Evolutionary conservation across 2,888 invertebrate genomes (phyloP), one percentile per base, ranked within the genome.

Genomic region (Chrysotoxum bicinctum): DNA sequence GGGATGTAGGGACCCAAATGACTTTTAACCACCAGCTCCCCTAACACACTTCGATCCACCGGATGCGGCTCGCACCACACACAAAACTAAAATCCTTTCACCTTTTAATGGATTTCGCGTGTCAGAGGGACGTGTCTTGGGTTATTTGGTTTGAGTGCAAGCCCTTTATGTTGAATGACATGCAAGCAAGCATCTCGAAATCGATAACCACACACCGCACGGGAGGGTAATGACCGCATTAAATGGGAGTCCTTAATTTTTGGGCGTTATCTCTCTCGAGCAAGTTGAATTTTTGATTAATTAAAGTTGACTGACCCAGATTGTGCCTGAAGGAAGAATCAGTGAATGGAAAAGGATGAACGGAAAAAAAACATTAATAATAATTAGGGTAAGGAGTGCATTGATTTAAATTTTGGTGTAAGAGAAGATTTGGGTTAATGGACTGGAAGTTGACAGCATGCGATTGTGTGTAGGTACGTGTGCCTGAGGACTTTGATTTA

Each of bases 101-200:
- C 84, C 70, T 80, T 81, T 84, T 80, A 84, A 80, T 84, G 80
- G 80, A 79, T 58, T 84, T 84, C 35, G 60, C 54, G 32, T 80
- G 70, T 80, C 66, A 30, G 50, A 23, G 37, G 35, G 66, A 66
- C 35, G 66, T 35, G 21, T 64, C 64, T 45, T 64, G 45, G 30
- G 19, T 64, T 62, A 23, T 62, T n/a, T 19, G 50, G 0, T 12
- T 35, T n/a, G 32, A 21, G 19, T 14, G 35, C 35, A 14, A 54
- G 62, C 80, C 62, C 74, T 75, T 68, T 79, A 45, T 12, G 9
- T 54, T 60, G 21, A 75, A 62, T 80, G 74, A 69, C 75, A 68
- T 75, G 68, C 19, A 74, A 69, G n/a, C 74, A 69, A 58, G 48
- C 58, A 60, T 50, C 40, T 40, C 23, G 32, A 43, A 58, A 73